phyloP scores from a whole-genome alignment of 1,140 invertebrate species.

The Drosophila orena region DNA sequence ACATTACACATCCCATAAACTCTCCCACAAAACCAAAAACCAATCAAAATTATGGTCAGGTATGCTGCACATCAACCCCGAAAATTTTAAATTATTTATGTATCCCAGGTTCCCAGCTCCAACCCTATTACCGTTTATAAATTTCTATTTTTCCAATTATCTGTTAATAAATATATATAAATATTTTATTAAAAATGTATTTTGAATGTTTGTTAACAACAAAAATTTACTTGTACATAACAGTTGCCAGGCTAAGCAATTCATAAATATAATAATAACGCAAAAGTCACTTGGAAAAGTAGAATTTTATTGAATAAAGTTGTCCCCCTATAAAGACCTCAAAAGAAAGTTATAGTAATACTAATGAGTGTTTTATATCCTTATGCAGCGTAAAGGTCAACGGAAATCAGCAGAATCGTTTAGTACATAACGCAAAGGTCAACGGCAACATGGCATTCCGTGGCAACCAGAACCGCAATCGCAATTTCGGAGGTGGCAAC shows the following conservation, averaged over 20 bases:
- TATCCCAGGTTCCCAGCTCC: not conserved
- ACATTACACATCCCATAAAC: slow-evolving; percentile 23
- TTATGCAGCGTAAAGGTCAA: slow-evolving; percentile 61
- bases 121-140: not conserved
- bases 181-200: too few species aligned
- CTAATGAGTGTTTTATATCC: not conserved
- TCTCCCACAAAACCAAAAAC: slow-evolving; percentile 16
- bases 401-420: slow-evolving; percentile 38
- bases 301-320: not conserved
- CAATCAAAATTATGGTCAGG: slow-evolving; percentile 69
- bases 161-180: too few species aligned
- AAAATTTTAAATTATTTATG: slow-evolving; percentile 1
- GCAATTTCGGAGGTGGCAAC: slow-evolving; percentile 76
- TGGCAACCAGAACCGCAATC: slow-evolving; percentile 81
- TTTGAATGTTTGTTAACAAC: too few species aligned
- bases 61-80: slow-evolving; percentile 41
- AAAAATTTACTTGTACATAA: too few species aligned
- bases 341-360: not conserved
- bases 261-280: too few species aligned
- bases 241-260: too few species aligned
- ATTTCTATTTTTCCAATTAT: slow-evolving; percentile 1
- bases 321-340: not conserved
- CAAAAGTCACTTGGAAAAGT: not conserved
- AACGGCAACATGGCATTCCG: slow-evolving; percentile 78
- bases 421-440: slow-evolving; percentile 17